These are phyloP conservation scores for Trogon melanurus DNA, from an alignment of 2,113 vertebrate genomes.

Conservation along the genomic window DNA sequence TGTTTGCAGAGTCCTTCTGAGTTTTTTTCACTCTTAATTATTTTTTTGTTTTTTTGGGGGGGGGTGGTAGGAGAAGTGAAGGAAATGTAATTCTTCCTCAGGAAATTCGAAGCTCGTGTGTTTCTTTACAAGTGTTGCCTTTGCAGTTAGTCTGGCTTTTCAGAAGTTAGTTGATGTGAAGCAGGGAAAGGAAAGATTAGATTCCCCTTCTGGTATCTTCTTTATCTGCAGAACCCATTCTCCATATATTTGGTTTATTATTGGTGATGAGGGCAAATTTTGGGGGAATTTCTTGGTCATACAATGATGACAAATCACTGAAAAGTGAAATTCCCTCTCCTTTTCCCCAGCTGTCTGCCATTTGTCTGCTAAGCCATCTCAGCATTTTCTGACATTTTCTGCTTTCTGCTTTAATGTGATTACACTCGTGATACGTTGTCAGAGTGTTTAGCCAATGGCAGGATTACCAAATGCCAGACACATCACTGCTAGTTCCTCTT, in stretches of 20 bases:
- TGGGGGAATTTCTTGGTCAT: background rate
- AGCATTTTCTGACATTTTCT: slow-evolving; percentile 18
- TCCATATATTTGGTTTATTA: background rate
- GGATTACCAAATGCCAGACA: slow-evolving; percentile 33
- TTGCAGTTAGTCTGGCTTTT: background rate
- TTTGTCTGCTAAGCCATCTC: background rate
- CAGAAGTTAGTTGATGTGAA: background rate
- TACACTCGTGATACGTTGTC: slow-evolving; percentile 28
- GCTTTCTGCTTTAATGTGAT: slow-evolving; percentile 14
- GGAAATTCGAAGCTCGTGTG: fast-evolving
- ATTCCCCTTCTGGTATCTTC: background rate
- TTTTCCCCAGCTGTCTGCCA: background rate
- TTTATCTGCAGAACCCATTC: background rate
- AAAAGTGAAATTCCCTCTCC: background rate
- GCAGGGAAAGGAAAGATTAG: background rate
- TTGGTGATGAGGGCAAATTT: background rate
- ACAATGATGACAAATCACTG: background rate
- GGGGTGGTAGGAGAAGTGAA: background rate
- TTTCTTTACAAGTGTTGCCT: background rate
- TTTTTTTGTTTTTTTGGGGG: background rate
- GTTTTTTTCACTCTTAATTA: background rate
- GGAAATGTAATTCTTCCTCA: background rate
- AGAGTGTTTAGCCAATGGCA: slow-evolving; percentile 31
- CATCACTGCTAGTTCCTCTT: background rate
- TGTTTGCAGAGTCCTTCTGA: background rate